Base-by-base conservation (phyloP, 1,140 invertebrate species). In the Cherax quadricarinatus region DNA sequence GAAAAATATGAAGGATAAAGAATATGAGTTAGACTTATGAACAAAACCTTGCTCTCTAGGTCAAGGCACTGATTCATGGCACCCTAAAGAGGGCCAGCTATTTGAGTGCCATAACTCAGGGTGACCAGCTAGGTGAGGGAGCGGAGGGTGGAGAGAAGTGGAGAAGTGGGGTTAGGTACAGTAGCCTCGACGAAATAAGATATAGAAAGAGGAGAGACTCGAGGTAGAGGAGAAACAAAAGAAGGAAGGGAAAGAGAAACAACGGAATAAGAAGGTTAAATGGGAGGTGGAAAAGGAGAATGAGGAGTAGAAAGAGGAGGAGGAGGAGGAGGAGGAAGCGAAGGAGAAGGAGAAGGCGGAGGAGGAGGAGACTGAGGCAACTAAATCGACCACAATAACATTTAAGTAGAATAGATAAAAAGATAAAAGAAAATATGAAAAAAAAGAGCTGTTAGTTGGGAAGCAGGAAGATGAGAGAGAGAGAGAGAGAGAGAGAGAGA, bases 41-140 rank as follows among this genome's bases (percentile, higher is more conserved):
- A 7, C 70, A 78, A 48, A 57, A 14, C 51, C 75, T 81, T 81
- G 51, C 57, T 81, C 86, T 88, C 70, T 81, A 78, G 86, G 86
- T 88, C 86, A 88, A 60, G n/a, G 49, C 86, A 79, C 75, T 88
- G 86, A 88, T 88, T 88, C 86, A 88, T 88, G 78, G 86, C 86
- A 62, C 53, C 86, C 86, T 81, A 81, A 88, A 88, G 86, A 88
- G 62, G 86, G 86, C 86, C 86, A 88, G 62, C 86, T 88, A 88
- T 88, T 88, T 53, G 53, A 80, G 86, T 51, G 86, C 21, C 86
- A 88, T 88, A 88, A 88, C 53, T 88, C 78, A 81, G 66, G 6
- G 6, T 66, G n/a, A 30, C n/a, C 70, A 75, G 70, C 5, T 10
- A 30, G 70, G 70, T 75, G 70, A 75, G 70, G 70, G 6, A n/a